Conservation (phyloP, 2,797 vertebrate genomes). For the Anas bahamensis region DNA sequence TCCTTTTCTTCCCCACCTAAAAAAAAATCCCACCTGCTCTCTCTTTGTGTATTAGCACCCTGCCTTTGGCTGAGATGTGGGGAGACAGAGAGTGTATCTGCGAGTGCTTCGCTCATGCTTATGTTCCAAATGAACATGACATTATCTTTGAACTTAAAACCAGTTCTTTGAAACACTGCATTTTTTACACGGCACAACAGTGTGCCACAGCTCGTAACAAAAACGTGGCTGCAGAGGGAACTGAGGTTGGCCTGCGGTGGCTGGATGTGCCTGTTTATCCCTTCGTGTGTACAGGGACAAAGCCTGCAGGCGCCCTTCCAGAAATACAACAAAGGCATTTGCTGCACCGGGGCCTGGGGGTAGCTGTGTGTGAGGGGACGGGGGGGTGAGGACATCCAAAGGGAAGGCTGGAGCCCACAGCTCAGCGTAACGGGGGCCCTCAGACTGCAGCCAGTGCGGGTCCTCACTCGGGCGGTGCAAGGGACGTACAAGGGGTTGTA, state of each 20-base stretch:
- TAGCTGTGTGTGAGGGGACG: accelerated
- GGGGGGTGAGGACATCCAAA: background rate
- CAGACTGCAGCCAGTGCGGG: background rate
- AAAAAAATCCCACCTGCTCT: conserved; percentile 20
- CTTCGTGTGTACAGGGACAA: background rate
- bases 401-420: background rate
- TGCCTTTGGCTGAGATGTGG: conserved; percentile 1
- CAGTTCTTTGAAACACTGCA: background rate
- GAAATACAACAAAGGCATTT: background rate
- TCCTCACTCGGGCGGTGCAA: accelerated
- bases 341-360: background rate
- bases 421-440: background rate
- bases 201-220: background rate
- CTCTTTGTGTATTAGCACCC: conserved; percentile 19
- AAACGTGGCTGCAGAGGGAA: background rate
- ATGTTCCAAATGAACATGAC: conserved; percentile 28
- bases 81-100: conserved; percentile 4
- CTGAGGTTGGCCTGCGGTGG: background rate
- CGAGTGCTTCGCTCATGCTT: background rate
- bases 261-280: background rate
- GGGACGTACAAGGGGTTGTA: background rate
- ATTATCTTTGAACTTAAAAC: conserved; percentile 60
- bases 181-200: background rate
- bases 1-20: conserved; percentile 1
- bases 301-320: background rate